These are phyloP conservation scores for Scartelaos histophorus DNA, from an alignment of 2,113 vertebrate species.

Conservation along the genomic window DNA sequence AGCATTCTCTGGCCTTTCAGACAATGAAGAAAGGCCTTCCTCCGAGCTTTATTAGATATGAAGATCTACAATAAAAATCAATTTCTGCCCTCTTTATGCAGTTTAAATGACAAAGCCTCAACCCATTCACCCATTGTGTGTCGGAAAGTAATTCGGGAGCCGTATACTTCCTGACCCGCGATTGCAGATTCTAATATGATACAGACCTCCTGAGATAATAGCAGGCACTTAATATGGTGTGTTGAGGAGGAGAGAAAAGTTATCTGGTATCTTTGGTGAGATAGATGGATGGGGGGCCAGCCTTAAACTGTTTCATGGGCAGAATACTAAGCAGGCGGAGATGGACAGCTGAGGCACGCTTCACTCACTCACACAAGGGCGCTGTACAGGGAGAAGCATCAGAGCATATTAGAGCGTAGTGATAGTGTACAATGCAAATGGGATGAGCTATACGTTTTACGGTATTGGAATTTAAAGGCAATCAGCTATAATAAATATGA, in stretches of 20 bases:
- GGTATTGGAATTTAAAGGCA: background rate
- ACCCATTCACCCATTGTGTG: conserved; percentile 98
- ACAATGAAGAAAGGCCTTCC: conserved; percentile 98
- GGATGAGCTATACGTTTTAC: background rate
- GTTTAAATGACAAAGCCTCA: conserved; percentile 99
- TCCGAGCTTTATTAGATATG: conserved; percentile 99
- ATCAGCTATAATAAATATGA: too few species aligned
- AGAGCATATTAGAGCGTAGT: background rate
- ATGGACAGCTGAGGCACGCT: conserved; percentile 60
- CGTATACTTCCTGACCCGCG: conserved; percentile 91
- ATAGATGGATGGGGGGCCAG: conserved; percentile 78
- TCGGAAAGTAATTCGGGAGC: conserved; percentile 97
- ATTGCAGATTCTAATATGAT: conserved; percentile 99
- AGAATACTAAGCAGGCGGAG: conserved; percentile 89
- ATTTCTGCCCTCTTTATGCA: conserved; percentile 99
- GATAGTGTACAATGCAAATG: background rate
- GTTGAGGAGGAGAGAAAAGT: conserved; percentile 86
- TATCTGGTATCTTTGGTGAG: conserved; percentile 93
- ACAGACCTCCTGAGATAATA: conserved; percentile 98
- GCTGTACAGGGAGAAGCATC: conserved; percentile 2
- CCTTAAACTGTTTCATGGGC: conserved; percentile 89
- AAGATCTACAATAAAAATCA: conserved; percentile 99
- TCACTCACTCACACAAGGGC: conserved; percentile 9
- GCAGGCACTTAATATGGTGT: conserved; percentile 97
- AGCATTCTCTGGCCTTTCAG: conserved; percentile 99